Conservation (phyloP, 2,888 invertebrate species). For the Perdita meconis region DNA sequence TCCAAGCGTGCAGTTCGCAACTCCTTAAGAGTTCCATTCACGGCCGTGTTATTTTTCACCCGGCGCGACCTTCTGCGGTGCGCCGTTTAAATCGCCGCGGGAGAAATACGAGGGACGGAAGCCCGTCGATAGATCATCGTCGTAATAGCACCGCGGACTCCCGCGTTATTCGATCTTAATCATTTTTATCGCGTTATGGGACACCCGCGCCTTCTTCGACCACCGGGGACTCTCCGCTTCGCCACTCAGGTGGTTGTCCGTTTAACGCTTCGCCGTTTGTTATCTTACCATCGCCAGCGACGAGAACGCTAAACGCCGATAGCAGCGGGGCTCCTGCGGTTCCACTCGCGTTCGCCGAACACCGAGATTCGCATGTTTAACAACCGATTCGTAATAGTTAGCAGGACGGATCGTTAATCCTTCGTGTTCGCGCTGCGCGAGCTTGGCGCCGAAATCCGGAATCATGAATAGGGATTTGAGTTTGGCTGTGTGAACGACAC, state of each 20-base stretch:
- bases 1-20: neutral
- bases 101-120: constrained; percentile 49
- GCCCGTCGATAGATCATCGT: constrained; percentile 59
- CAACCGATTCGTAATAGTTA: constrained; percentile 66
- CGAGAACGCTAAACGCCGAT: constrained; percentile 64
- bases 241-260: constrained; percentile 55
- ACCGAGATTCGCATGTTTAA: constrained; percentile 62
- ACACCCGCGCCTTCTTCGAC: constrained; percentile 43
- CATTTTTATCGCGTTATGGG: constrained; percentile 60
- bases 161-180: constrained; percentile 63
- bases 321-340: constrained; percentile 62
- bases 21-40: constrained; percentile 48
- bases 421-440: constrained; percentile 21
- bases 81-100: constrained; percentile 30
- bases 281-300: constrained; percentile 64
- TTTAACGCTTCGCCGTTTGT: constrained; percentile 61
- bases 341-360: constrained; percentile 37
- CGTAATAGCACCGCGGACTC: constrained; percentile 44
- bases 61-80: neutral
- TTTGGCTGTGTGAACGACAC: constrained; percentile 3
- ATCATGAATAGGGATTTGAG: constrained; percentile 15
- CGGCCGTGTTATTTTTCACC: constrained; percentile 46
- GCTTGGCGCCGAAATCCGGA: constrained; percentile 9
- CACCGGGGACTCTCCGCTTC: constrained; percentile 19
- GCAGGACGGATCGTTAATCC: constrained; percentile 58